Conservation (phyloP, 2,888 invertebrate genomes). For the Tolmerus cingulatus region DNA sequence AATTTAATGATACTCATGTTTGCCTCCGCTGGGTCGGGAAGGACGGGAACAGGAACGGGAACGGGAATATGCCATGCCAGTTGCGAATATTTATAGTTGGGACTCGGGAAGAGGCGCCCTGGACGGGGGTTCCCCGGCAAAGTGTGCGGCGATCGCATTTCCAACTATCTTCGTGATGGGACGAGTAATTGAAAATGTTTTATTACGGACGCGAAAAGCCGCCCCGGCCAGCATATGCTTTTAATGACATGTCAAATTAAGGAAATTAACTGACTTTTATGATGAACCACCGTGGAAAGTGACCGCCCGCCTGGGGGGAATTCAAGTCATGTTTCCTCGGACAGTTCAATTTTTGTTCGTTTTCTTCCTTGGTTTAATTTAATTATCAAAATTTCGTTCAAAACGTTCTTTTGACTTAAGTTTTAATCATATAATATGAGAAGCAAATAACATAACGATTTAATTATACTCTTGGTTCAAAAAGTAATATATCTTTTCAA, state of each 20-base stretch:
- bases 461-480: too few relatives aligned
- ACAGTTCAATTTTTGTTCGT: neutral
- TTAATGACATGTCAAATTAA: constrained; percentile 6
- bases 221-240: neutral
- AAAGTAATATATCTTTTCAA: too few relatives aligned
- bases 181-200: constrained; percentile 13
- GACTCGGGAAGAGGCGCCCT: neutral
- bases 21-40: neutral
- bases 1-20: constrained; percentile 38
- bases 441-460: too few relatives aligned
- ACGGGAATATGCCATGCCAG: neutral
- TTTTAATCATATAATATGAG: too few relatives aligned
- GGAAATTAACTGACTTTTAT: constrained; percentile 4
- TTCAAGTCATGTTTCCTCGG: neutral
- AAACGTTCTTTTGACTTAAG: neutral
- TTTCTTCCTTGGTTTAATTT: neutral
- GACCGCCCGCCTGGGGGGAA: neutral
- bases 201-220: neutral
- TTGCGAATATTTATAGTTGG: neutral
- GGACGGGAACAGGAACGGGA: neutral
- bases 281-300: neutral
- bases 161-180: neutral
- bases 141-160: neutral
- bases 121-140: neutral
- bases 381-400: neutral